Evolutionary conservation across 2,888 invertebrate species (phyloP).

Genomic region (Rotaria macrura): DNA sequence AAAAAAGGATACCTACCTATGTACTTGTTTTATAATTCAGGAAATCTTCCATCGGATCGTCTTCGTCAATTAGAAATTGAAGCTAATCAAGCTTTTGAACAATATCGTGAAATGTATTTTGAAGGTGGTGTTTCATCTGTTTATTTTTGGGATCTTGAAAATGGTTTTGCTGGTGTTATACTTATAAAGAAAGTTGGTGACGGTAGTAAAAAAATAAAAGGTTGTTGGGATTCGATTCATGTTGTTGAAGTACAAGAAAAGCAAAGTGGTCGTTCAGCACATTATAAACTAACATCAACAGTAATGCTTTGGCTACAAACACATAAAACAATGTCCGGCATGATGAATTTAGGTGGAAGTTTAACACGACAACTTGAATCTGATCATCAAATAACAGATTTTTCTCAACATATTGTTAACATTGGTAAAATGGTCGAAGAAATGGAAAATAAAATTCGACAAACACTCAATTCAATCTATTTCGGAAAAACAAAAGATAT

Average conservation of each 20-base stretch:
- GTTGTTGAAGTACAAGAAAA: constrained; percentile 88
- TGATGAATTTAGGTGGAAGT: constrained; percentile 96
- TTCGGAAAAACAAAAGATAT: constrained; percentile 98
- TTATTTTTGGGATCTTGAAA: constrained; percentile 96
- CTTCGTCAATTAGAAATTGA: constrained; percentile 88
- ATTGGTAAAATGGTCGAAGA: constrained; percentile 98
- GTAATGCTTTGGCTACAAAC: constrained; percentile 99
- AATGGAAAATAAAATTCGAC: constrained; percentile 98
- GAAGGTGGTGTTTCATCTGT: constrained; percentile 98
- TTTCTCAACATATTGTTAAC: constrained; percentile 82
- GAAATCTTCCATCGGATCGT: constrained; percentile 91
- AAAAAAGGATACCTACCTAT: too few species aligned
- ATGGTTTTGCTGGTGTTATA: constrained; percentile 83
- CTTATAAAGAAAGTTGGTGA: constrained; percentile 89
- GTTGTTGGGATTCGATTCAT: constrained; percentile 99
- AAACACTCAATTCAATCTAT: constrained; percentile 93
- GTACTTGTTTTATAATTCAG: constrained; percentile 57
- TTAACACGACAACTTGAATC: constrained; percentile 75
- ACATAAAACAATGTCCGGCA: constrained; percentile 81
- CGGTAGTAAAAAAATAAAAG: constrained; percentile 48
- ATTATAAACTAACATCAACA: constrained; percentile 95
- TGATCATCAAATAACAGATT: constrained; percentile 25
- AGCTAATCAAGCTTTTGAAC: constrained; percentile 94
- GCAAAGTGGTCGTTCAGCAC: constrained; percentile 74
- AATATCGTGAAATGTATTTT: constrained; percentile 95